Evolutionary conservation across 2,797 vertebrate genomes (phyloP).

Genomic region (Mus minutoides): DNA sequence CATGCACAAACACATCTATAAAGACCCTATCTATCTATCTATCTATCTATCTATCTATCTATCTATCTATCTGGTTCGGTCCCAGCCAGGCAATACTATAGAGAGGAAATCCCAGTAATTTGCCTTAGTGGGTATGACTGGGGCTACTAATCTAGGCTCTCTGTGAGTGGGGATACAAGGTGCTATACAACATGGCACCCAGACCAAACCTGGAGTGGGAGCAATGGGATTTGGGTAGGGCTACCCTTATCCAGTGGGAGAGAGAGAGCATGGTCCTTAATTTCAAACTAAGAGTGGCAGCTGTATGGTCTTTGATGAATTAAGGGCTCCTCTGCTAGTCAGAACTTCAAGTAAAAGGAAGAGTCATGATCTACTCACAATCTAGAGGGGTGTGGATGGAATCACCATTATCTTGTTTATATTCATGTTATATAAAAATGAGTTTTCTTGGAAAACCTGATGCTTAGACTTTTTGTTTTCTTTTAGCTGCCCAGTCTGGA

Average conservation of each 20-base stretch:
- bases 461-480: conserved; percentile 49
- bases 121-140: background rate
- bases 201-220: background rate
- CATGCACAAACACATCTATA: background rate
- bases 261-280: background rate
- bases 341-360: background rate
- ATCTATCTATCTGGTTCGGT: background rate
- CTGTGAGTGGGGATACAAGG: background rate
- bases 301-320: background rate
- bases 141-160: background rate
- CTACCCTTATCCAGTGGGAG: background rate
- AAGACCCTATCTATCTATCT: background rate
- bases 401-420: conserved; percentile 1
- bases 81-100: background rate
- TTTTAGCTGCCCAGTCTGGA: conserved; percentile 94
- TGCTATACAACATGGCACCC: background rate
- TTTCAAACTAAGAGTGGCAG: background rate
- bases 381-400: background rate
- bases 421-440: conserved; percentile 35
- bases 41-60: background rate
- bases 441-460: conserved; percentile 29
- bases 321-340: background rate
- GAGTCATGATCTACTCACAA: background rate
- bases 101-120: background rate
- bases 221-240: too few species aligned